Conservation (phyloP, 2,113 vertebrate species). For the Chaenogobius annularis region DNA sequence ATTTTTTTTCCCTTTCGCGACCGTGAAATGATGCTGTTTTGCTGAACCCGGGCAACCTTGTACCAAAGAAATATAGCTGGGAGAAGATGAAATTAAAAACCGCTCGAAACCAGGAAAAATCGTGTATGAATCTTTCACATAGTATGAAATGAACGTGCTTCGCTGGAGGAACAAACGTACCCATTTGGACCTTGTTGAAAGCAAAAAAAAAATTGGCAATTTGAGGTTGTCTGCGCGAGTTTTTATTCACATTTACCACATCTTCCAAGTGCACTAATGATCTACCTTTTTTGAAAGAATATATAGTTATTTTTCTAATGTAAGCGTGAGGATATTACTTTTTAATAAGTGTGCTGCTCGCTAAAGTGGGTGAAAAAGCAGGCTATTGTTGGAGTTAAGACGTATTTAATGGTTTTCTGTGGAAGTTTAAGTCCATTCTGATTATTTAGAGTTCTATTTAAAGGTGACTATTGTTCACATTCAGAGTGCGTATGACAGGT, state of each 20-base stretch:
- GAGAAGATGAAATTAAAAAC: conserved; percentile 43
- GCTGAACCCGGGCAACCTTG: conserved; percentile 30
- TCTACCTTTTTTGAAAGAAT: conserved; percentile 26
- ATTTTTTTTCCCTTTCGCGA: conserved; percentile 18
- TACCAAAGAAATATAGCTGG: conserved; percentile 30
- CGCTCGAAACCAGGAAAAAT: conserved; percentile 28
- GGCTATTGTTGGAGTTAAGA: conserved; percentile 21
- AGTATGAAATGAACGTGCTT: conserved; percentile 31
- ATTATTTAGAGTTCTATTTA: not conserved
- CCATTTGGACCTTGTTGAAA: conserved; percentile 25
- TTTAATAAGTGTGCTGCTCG: conserved; percentile 19
- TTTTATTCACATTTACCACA: conserved; percentile 30
- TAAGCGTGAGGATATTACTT: conserved; percentile 18
- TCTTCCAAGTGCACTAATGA: conserved; percentile 32
- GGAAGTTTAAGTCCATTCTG: not conserved
- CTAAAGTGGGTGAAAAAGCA: conserved; percentile 7
- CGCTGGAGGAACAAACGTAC: conserved; percentile 28
- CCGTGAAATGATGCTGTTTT: conserved; percentile 34
- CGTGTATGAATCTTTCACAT: conserved; percentile 42
- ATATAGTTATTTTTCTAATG: conserved; percentile 17
- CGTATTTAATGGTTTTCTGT: conserved; percentile 20
- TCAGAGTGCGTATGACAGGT: too few relatives aligned
- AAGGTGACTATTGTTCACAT: not conserved
- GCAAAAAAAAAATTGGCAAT: conserved; percentile 26
- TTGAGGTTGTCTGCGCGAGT: conserved; percentile 23